Evolutionary conservation across 2,888 invertebrate species (phyloP), one percentile per base, ranked within the genome.

Genomic region (Dexiosoma caninum): DNA sequence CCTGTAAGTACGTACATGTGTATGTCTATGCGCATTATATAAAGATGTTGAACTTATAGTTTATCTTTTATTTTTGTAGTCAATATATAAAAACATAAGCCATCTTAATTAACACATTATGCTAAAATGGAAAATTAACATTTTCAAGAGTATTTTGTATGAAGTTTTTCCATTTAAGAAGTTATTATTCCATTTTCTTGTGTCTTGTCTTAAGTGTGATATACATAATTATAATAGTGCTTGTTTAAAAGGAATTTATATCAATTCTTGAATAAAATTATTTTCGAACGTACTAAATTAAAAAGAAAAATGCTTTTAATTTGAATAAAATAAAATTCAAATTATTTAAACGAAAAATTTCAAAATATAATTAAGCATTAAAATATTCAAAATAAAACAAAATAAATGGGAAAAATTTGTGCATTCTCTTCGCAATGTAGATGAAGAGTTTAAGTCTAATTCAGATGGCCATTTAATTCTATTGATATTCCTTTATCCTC

Each of bases 81-180:
- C 55, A 67, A 71, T 53, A 60, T n/a, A n/a, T 46, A 70, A 42
- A 32, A 74, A 64, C 77, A 66, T 81, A 81, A 81, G 77, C 76
- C 67, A 62, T 81, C 72, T 76, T 81, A 76, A 81, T 81, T 77
- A 81, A 77, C 81, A 77, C 76, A 77, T 77, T 81, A 81, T 81
- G 81, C 72, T 81, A 76, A 72, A 64, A 81, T 37, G 42, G 60
- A 72, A 72, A 69, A 81, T 77, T 81, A 72, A 62, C 77, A 77
- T 72, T 72, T 37, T 81, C 14, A 67, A 64, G 60, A 69, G 76
- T 62, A 57, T 69, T 81, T 67, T 55, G 62, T 32, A 57, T 70
- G 21, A 70, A 70, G 62, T 62, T 76, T 44, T 49, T 64, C 4
- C 16, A 19, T 64, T 77, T 44, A 60, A 53, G n/a, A 62, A 49